These are phyloP conservation scores for Cossypha dichroa DNA, from an alignment of 2,797 vertebrate genomes.

Conservation along the genomic window DNA sequence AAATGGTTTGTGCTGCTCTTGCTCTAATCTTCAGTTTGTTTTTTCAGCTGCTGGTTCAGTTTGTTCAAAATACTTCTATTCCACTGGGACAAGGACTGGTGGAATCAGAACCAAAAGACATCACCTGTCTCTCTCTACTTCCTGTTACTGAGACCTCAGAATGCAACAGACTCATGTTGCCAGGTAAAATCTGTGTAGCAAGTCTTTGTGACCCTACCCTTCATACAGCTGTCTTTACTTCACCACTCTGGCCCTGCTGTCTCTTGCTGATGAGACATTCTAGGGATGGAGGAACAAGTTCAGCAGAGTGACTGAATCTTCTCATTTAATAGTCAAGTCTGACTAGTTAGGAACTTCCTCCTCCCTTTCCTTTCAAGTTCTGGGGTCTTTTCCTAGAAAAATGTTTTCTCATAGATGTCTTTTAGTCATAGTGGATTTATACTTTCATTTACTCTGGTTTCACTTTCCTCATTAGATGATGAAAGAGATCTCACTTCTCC, in stretches of 20 bases:
- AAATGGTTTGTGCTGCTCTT: background rate
- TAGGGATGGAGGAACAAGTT: background rate
- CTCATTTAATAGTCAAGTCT: background rate
- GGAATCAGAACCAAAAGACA: conserved; percentile 87
- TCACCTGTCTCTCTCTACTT: conserved; percentile 89
- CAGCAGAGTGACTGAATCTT: background rate
- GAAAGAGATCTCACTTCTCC: conserved; percentile 74
- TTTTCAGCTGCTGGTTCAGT: conserved; percentile 96
- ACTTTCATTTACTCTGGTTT: background rate
- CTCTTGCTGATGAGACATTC: background rate
- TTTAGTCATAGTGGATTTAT: background rate
- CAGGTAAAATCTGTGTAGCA: conserved; percentile 79
- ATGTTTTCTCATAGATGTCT: background rate
- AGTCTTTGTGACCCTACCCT: background rate
- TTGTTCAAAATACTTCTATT: conserved; percentile 98
- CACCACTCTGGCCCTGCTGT: background rate
- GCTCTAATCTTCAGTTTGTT: conserved; percentile 37
- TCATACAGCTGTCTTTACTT: background rate
- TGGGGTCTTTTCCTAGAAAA: background rate
- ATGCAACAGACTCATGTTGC: conserved; percentile 90
- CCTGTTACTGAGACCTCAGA: conserved; percentile 86
- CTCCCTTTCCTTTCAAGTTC: background rate
- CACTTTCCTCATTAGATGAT: conserved; percentile 79
- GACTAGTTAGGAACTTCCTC: background rate
- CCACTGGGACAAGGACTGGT: conserved; percentile 92